phyloP scores from a whole-genome alignment of 2,797 vertebrate genomes.

The Mus minutoides region DNA sequence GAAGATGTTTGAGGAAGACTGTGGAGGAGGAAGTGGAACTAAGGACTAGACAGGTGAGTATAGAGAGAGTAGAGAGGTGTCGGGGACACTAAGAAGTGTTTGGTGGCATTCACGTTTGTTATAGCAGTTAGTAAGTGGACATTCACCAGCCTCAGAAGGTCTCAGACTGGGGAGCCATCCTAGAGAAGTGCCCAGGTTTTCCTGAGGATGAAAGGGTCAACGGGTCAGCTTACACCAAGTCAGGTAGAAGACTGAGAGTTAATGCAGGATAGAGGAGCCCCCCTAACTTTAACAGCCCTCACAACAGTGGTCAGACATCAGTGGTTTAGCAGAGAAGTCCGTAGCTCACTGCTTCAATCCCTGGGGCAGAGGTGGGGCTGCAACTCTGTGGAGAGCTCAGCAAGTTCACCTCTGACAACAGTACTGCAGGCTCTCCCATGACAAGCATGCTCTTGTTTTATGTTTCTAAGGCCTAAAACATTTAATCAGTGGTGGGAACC shows the following conservation, averaged over 20 bases:
- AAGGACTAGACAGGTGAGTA: background rate
- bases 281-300: background rate
- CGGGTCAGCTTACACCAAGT: background rate
- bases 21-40: background rate
- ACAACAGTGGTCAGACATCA: background rate
- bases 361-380: background rate
- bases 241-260: background rate
- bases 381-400: background rate
- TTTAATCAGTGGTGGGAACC: background rate
- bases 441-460: background rate
- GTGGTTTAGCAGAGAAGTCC: background rate
- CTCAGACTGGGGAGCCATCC: background rate
- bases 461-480: background rate
- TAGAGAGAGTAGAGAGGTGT: background rate
- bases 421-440: too few species aligned
- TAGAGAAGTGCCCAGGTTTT: background rate
- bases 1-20: background rate
- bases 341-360: too few species aligned
- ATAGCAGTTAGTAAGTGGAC: background rate
- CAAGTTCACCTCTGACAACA: background rate
- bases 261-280: accelerated
- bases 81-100: background rate
- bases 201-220: background rate
- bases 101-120: too few species aligned
- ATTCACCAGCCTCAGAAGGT: background rate